Percentiles rank a stretch among this genome's conserved stretches.
These are phyloP conservation scores for Siniperca undulata DNA, from an alignment of 2,797 vertebrate species.

Conservation along the genomic window DNA sequence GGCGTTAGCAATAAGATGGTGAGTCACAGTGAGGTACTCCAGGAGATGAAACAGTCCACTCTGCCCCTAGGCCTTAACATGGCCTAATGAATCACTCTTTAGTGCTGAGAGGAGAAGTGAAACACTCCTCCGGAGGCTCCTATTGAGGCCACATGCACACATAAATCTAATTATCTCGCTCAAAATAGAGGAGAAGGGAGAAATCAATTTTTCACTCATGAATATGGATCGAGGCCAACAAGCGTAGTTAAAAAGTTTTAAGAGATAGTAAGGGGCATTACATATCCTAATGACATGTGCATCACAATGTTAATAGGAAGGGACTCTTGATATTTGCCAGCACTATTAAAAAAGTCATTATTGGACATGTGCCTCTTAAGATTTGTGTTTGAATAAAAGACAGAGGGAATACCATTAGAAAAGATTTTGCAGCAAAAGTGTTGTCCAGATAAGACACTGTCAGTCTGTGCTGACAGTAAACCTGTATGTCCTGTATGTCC, in stretches of 20 bases:
- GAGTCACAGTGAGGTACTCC: conserved; percentile 75
- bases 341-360: conserved; percentile 20
- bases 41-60: conserved; percentile 71
- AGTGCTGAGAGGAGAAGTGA: conserved; percentile 83
- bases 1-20: conserved; percentile 60
- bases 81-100: conserved; percentile 84
- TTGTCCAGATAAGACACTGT: conserved; percentile 23
- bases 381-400: conserved; percentile 30
- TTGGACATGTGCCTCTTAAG: conserved; percentile 16
- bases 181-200: conserved; percentile 82
- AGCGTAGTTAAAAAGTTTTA: conserved; percentile 68
- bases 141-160: conserved; percentile 79
- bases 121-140: conserved; percentile 80
- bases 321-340: conserved; percentile 14
- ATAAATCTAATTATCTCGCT: conserved; percentile 85
- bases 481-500: too few relatives aligned
- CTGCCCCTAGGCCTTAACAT: conserved; percentile 72
- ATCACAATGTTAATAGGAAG: conserved; percentile 2
- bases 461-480: conserved; percentile 7
- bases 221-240: conserved; percentile 80
- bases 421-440: conserved; percentile 14
- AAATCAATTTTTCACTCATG: conserved; percentile 84
- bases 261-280: conserved; percentile 42
- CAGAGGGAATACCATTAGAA: background rate
- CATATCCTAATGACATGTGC: conserved; percentile 28